Evolutionary conservation across 1,140 invertebrate species (phyloP), one percentile per base, ranked within the genome.

Genomic region (Trichonephila clavipes): DNA sequence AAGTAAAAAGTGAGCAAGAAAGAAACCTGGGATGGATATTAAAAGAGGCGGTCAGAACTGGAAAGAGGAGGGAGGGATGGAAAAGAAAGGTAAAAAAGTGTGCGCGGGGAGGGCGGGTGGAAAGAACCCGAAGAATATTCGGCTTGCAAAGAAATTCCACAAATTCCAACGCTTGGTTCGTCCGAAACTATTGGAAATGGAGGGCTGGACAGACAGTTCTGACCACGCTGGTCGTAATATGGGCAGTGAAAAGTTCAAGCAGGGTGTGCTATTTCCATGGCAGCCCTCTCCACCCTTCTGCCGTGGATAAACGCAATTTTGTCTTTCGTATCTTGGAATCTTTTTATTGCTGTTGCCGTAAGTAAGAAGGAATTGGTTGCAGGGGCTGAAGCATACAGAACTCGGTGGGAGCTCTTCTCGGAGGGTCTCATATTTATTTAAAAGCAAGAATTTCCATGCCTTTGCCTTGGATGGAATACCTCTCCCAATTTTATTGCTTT

Each of bases 121-220:
- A 82, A 92, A 69, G 62, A 87, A 58, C 51, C 34, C 91, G 21
- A 88, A 87, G 92, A 93, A 93, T 93, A 93, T 93, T 93, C 92
- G 86, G 85, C 82, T 82, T 92, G 91, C 81, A 93, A 93, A 88
- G 92, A 93, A 93, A 93, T 93, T 93, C 92, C 85, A 64, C 92
- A 93, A 93, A 93, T 93, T 93, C 92, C 92, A 58, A 82, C 69
- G 92, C 92, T 88, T 81, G 92, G 72, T 88, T 88, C 85, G 92
- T 88, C 85, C 85, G 64, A 93, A 93, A 93, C 92, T 93, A 93
- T 93, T 93, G 92, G 92, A 93, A 93, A 88, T 88, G 92, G 92
- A 87, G 14, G 91, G 28, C 64, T 62, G 91, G 91, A 92, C 83
- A 92, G 92, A 85, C 89, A 91, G 89, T 44, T 86, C 82, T 40